These are phyloP conservation scores for Idaea dimidiata DNA, from an alignment of 2,888 invertebrate genomes.

Conservation along the genomic window DNA sequence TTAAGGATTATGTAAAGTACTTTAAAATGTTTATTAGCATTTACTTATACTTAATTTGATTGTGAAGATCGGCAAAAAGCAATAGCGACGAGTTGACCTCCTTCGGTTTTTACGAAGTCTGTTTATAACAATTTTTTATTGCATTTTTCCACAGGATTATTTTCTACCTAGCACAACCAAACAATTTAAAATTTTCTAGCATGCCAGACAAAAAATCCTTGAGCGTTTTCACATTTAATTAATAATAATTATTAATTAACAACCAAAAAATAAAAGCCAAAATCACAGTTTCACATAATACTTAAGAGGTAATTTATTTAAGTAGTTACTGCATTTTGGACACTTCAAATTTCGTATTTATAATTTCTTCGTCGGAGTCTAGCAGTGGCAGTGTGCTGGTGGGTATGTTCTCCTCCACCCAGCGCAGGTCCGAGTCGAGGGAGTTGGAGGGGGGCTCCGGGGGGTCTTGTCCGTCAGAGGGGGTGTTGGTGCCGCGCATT, in stretches of 20 bases:
- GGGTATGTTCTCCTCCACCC: constrained; percentile 97
- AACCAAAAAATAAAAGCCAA: constrained; percentile 34
- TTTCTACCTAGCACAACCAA: too few species aligned
- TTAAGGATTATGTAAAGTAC: too few species aligned
- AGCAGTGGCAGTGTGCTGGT: constrained; percentile 85
- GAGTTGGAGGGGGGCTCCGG: constrained; percentile 49
- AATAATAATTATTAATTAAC: not conserved
- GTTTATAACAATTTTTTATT: too few species aligned
- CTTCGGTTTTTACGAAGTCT: too few species aligned
- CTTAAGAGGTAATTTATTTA: constrained; percentile 45
- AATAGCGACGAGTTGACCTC: too few species aligned
- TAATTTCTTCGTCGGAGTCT: constrained; percentile 90
- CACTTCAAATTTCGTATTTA: constrained; percentile 92
- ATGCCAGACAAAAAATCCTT: not conserved
- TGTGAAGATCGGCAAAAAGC: too few species aligned
- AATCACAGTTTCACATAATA: constrained; percentile 44
- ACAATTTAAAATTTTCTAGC: too few species aligned
- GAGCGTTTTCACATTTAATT: not conserved
- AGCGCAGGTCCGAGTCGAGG: constrained; percentile 80
- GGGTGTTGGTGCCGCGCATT: constrained; percentile 80
- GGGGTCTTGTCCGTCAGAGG: constrained; percentile 40
- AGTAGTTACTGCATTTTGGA: constrained; percentile 90
- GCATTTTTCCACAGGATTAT: too few species aligned
- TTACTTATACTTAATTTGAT: too few species aligned
- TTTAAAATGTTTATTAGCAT: too few species aligned